phyloP scores from a whole-genome alignment of 2,113 vertebrate species.

The Pluvianellus socialis region DNA sequence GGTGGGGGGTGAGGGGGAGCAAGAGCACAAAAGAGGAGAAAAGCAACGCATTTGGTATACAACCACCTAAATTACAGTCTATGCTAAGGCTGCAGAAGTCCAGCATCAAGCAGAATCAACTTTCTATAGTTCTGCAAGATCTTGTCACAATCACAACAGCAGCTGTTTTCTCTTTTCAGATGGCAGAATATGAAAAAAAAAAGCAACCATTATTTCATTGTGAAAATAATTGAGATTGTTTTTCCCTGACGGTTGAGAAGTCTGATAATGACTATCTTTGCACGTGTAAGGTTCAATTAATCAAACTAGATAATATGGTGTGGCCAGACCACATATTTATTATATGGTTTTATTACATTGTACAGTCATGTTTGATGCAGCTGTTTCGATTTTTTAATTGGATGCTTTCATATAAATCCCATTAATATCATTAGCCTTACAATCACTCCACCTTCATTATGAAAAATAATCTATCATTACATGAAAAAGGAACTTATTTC shows the following conservation, averaged over 20 bases:
- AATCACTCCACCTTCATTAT: background rate
- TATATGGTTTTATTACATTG: conserved; percentile 1
- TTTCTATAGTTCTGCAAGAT: background rate
- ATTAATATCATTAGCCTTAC: conserved; percentile 3
- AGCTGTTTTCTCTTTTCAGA: background rate
- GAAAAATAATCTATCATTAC: background rate
- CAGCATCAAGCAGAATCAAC: background rate
- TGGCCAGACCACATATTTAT: background rate
- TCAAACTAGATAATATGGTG: background rate
- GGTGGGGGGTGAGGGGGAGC: background rate
- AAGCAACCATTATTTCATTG: background rate
- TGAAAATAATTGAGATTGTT: conserved; percentile 15
- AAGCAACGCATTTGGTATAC: background rate
- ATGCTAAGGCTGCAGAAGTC: background rate
- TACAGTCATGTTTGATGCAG: background rate
- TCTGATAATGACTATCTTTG: conserved; percentile 9
- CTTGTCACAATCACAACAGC: background rate
- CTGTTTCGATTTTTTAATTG: background rate
- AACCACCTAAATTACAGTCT: background rate
- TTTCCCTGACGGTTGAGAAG: background rate
- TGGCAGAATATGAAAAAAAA: background rate
- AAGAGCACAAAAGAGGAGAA: background rate
- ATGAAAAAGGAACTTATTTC: conserved; percentile 19
- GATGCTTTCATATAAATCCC: conserved; percentile 21
- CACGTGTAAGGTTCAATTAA: conserved; percentile 22